These are phyloP conservation scores for Diaprepes abbreviatus DNA, from an alignment of 2,888 invertebrate genomes.

Conservation along the genomic window DNA sequence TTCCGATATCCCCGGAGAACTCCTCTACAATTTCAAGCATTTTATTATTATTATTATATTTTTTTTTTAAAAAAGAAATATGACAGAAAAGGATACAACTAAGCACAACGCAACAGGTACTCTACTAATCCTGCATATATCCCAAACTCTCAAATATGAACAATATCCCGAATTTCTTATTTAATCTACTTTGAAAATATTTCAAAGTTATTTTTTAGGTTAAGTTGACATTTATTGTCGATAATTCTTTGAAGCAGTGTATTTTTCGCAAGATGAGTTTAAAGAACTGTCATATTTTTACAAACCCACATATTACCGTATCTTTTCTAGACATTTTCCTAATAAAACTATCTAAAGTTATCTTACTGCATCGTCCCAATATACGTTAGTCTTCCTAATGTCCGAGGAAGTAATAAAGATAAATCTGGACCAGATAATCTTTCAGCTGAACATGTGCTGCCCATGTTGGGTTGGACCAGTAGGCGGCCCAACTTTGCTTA, in stretches of 20 bases:
- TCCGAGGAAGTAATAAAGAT: conserved; percentile 50
- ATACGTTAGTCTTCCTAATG: conserved; percentile 45
- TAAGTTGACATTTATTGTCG: too few species aligned
- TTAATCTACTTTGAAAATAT: too few species aligned
- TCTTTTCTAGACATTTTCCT: conserved; percentile 30
- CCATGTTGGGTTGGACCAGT: conserved; percentile 50
- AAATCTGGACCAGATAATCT: conserved; percentile 51
- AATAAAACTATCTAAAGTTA: conserved; percentile 28
- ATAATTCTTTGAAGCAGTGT: neutral
- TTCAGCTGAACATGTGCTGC: conserved; percentile 48
- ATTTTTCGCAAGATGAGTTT: conserved; percentile 17
- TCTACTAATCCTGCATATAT: too few species aligned
- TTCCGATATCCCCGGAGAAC: too few species aligned
- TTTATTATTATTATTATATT: too few species aligned
- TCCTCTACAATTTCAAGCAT: too few species aligned
- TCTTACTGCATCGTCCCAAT: conserved; percentile 41
- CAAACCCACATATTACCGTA: conserved; percentile 30
- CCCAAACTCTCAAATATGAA: too few species aligned
- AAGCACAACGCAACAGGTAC: too few species aligned
- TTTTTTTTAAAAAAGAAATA: too few species aligned
- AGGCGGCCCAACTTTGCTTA: conserved; percentile 47
- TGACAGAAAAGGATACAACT: too few species aligned
- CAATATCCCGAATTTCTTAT: too few species aligned
- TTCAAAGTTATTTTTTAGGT: too few species aligned
- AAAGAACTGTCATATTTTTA: conserved; percentile 1